phyloP scores from a whole-genome alignment of 2,888 invertebrate species.

The Melanchra persicariae region DNA sequence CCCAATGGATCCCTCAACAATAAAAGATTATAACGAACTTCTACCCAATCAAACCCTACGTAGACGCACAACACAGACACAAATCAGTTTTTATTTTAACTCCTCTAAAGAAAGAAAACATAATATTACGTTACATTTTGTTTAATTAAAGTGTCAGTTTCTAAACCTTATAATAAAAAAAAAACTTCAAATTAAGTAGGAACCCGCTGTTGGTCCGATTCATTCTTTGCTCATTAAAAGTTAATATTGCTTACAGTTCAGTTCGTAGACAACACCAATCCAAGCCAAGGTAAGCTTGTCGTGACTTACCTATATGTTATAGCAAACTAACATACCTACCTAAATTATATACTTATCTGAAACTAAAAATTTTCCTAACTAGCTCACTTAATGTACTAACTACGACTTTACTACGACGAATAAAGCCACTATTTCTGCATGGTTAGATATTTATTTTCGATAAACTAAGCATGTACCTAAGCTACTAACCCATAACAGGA shows the following conservation, averaged over 20 bases:
- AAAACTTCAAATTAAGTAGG: not conserved
- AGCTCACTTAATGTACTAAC: too few species aligned
- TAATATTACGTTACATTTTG: too few species aligned
- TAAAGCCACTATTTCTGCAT: not conserved
- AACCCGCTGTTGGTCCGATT: not conserved
- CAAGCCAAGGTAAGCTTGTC: constrained; percentile 15
- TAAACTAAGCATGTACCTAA: not conserved
- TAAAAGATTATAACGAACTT: not conserved
- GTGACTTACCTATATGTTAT: constrained; percentile 8
- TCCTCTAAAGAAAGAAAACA: too few species aligned
- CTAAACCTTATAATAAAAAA: not conserved
- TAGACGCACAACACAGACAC: too few species aligned
- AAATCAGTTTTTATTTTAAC: not conserved
- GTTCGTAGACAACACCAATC: constrained; percentile 64
- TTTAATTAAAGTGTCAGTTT: not conserved
- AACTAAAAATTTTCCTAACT: not conserved
- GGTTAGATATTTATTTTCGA: not conserved
- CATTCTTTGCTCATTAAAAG: constrained; percentile 7
- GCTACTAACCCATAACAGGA: not conserved
- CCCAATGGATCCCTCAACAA: not conserved
- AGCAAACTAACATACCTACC: not conserved
- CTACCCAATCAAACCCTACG: not conserved
- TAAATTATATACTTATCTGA: not conserved
- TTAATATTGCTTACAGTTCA: constrained; percentile 57
- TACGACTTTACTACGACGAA: not conserved